Base-by-base conservation (phyloP, 2,113 vertebrate genomes). In the Peromyscus maniculatus region DNA sequence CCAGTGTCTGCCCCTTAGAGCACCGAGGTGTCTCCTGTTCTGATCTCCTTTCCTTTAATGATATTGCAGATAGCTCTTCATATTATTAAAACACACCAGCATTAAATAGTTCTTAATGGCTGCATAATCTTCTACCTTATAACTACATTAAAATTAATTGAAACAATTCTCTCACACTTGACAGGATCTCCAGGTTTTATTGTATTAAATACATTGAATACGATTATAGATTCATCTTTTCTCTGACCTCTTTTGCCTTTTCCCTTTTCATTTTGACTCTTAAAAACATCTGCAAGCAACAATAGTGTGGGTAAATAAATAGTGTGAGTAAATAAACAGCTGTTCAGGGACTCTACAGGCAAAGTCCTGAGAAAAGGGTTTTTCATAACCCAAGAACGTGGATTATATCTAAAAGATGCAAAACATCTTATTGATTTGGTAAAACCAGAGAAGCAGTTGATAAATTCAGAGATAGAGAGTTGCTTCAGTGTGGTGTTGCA, bases 101-200 rank as follows among this genome's bases (percentile, higher is more conserved):
- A 24, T 39, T 55, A 57, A 22, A 26, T 77, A 80, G n/a, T 92
- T 96, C 91, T 93, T 28, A 88, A 21, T 94, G 5, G 69, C 55
- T 86, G 2, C 0, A 19, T 71, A 52, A 52, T 77, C 84, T 86
- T 93, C 6, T 2, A 43, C 12, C 93, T 82, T 87, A 43, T 88
- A 33, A 11, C 46, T 87, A 15, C 95, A 59, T 21, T 31, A 77
- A 33, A 94, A 88, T 89, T 95, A 96, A 79, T 55, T 75, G 75
- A 72, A 91, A 46, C 4, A 78, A 21, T 87, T 11, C 90, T 92
- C 28, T 93, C 95, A 59, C 43, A 49, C 74, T 97, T 89, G 31
- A 62, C 67, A 94, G 7, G 3, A 96, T 97, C 89, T 94, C 49
- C 26, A 69, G 16, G 5, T 89, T 97, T 94, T 84, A 59, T 33